phyloP scores from a whole-genome alignment of 2,113 vertebrate species.

The Noturus placidus region DNA sequence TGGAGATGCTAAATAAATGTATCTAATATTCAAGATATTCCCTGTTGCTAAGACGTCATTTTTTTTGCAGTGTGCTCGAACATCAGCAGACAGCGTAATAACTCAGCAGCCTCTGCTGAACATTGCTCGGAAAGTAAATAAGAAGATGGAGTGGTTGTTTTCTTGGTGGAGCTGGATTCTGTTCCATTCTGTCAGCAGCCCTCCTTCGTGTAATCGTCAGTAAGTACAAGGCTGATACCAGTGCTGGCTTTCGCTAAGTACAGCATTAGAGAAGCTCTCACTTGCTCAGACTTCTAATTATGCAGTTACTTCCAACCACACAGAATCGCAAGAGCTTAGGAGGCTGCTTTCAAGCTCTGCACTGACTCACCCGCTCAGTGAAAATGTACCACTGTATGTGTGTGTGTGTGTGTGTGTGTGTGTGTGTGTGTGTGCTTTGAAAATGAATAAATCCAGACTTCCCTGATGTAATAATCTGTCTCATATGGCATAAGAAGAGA shows the following conservation, averaged over 20 bases:
- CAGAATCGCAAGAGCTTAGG: slow-evolving; percentile 26
- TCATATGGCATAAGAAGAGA: slow-evolving; percentile 30
- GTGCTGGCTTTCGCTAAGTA: slow-evolving; percentile 45
- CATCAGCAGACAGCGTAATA: not conserved
- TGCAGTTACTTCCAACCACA: slow-evolving; percentile 31
- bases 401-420: not conserved
- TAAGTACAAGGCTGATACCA: slow-evolving; percentile 51
- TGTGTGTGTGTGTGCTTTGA: not conserved
- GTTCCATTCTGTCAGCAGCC: slow-evolving; percentile 45
- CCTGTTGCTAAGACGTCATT: not conserved
- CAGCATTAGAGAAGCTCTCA: slow-evolving; percentile 45
- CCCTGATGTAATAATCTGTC: slow-evolving; percentile 42
- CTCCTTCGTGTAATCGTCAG: slow-evolving; percentile 46
- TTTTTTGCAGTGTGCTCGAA: not conserved
- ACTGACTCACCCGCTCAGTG: slow-evolving; percentile 37
- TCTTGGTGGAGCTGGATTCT: slow-evolving; percentile 19
- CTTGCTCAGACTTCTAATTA: slow-evolving; percentile 56
- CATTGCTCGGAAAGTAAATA: not conserved
- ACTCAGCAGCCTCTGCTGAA: not conserved
- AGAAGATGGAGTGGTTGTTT: not conserved
- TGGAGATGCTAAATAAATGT: not conserved
- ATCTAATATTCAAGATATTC: not conserved
- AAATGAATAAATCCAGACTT: slow-evolving; percentile 38
- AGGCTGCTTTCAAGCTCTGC: slow-evolving; percentile 36
- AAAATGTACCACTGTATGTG: not conserved